Evolutionary conservation across 2,888 invertebrate species (phyloP), one percentile per base, ranked within the genome.

Genomic region (Eutolmus rufibarbis): DNA sequence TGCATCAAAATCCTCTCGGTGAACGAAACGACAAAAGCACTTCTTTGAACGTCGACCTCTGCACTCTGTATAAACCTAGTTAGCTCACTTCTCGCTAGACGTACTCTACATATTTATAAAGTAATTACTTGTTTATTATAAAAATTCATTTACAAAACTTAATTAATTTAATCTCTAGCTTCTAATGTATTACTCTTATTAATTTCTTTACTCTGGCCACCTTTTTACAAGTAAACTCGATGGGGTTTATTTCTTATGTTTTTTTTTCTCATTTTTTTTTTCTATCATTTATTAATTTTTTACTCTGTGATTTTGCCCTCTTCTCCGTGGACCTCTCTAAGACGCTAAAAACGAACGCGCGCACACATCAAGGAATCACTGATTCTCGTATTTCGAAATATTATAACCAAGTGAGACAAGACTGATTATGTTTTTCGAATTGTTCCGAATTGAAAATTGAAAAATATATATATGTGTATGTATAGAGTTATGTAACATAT

Each of bases 111-210:
- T 34, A 74, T 85, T 84, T 85, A 85, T 85, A 85, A 85, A 74
- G 85, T 85, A 85, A 46, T 85, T 66, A 66, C 28, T 79, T 31
- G 28, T 85, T 85, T 66, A 74, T 85, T 85, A 85, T 85, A 74
- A 85, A 85, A 85, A 85, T 85, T 85, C 85, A 85, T 85, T 85
- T 85, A 85, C 85, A 85, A 85, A 85, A 85, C 85, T 85, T 85
- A 85, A 85, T 85, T 85, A 85, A 74, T 85, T 85, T 85, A 19
- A 56, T 23, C 14, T 79, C 74, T 85, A 85, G 74, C 85, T 85
- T 85, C 85, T 85, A 85, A 66, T 66, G 43, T 74, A 43, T 57
- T 85, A 85, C 40, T 74, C 74, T 85, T 85, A 85, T 85, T 74
- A 74, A 43, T 74, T 85, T 85, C 46, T 43, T 74, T 85, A 85